These are phyloP conservation scores for Apteryx mantelli DNA, from an alignment of 2,113 vertebrate species.

Conservation along the genomic window DNA sequence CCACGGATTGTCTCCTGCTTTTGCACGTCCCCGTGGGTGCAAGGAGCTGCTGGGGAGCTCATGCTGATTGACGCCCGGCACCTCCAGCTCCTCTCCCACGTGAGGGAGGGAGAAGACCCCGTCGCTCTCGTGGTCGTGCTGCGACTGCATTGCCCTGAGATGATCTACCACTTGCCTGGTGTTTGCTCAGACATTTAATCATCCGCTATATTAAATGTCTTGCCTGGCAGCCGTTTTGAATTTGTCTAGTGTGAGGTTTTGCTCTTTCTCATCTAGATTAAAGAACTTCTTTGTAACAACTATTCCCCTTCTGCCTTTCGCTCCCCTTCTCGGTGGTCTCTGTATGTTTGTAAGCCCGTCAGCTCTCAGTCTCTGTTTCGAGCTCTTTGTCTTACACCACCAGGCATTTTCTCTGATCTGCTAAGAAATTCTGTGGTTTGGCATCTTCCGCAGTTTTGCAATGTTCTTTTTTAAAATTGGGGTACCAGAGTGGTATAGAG, in stretches of 20 bases:
- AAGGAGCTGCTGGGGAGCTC: neutral
- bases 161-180: neutral
- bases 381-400: neutral
- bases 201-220: neutral
- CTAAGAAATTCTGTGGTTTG: neutral
- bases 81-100: neutral
- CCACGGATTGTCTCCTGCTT: neutral
- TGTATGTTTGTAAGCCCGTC: neutral
- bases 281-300: neutral
- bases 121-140: too few relatives aligned
- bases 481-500: neutral
- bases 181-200: neutral
- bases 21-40: accelerated
- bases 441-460: neutral
- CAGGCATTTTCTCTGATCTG: neutral
- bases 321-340: neutral
- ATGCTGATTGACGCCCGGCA: neutral
- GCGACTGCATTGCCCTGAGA: neutral
- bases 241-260: neutral
- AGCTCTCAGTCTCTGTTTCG: neutral
- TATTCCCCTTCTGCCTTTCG: neutral
- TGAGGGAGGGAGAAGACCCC: neutral
- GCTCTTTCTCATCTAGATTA: neutral
- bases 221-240: neutral
- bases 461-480: neutral